Percentiles rank a stretch among this genome's conserved stretches.
phyloP scores from a whole-genome alignment of 2,888 invertebrate species.

The Drosophila multiciliata region DNA sequence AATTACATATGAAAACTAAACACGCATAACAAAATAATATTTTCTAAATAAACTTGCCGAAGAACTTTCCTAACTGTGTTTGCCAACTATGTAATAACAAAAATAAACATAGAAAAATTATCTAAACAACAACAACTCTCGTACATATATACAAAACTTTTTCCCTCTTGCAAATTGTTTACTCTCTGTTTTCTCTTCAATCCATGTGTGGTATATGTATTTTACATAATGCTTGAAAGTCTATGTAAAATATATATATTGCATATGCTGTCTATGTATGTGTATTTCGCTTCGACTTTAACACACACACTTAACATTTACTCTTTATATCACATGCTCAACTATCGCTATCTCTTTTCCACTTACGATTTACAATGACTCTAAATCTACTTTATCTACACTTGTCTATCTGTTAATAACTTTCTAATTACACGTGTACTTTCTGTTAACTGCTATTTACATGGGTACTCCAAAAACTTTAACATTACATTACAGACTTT shows the following conservation, averaged over 20 bases:
- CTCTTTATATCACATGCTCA: slow-evolving; percentile 5
- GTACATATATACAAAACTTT: slow-evolving; percentile 55
- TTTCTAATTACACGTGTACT: slow-evolving; percentile 13
- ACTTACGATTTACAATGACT: slow-evolving; percentile 25
- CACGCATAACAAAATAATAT: slow-evolving; percentile 61
- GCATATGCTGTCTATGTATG: slow-evolving; percentile 75
- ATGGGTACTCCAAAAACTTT: slow-evolving; percentile 25
- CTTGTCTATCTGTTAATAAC: slow-evolving; percentile 18
- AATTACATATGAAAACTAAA: slow-evolving; percentile 53
- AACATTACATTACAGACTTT: slow-evolving; percentile 28
- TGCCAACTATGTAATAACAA: slow-evolving; percentile 35
- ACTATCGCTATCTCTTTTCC: slow-evolving; percentile 31
- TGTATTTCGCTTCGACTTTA: slow-evolving; percentile 62
- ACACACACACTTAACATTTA: slow-evolving; percentile 16
- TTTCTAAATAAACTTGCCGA: slow-evolving; percentile 30
- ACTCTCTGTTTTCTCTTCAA: slow-evolving; percentile 54
- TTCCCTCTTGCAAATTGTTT: slow-evolving; percentile 77
- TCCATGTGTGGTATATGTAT: slow-evolving; percentile 65
- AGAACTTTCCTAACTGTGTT: slow-evolving; percentile 45
- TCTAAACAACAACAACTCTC: slow-evolving; percentile 25
- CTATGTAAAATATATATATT: slow-evolving; percentile 71
- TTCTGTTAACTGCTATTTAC: slow-evolving; percentile 19
- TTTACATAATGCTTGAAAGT: slow-evolving; percentile 49
- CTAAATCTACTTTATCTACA: slow-evolving; percentile 7
- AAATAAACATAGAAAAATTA: slow-evolving; percentile 32